These are phyloP conservation scores for Hippoglossus hippoglossus DNA, from an alignment of 2,797 vertebrate genomes.

Conservation along the genomic window DNA sequence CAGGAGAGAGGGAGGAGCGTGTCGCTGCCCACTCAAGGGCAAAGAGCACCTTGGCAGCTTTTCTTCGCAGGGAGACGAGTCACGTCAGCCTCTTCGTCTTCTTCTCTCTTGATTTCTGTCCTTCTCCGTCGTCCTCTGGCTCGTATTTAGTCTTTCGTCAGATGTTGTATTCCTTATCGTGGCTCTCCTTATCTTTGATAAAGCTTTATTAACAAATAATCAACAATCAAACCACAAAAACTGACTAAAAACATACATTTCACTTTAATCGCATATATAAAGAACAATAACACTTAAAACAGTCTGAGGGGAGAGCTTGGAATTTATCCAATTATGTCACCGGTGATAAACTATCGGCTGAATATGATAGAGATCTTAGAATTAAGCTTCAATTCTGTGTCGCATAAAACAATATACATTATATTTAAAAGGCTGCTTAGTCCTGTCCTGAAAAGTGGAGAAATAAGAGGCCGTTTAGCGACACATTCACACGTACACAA, in stretches of 20 bases:
- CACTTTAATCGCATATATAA: not conserved
- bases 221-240: no score
- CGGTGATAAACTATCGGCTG: no score
- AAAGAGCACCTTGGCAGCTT: conserved; percentile 72
- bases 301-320: no score
- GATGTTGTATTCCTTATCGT: not conserved
- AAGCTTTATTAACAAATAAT: no score
- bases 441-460: no score
- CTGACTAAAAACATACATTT: no score
- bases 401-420: no score
- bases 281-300: not conserved
- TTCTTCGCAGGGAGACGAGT: conserved; percentile 35
- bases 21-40: conserved; percentile 71
- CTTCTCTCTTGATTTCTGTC: not conserved
- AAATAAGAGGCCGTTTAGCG: not conserved
- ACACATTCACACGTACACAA: not conserved
- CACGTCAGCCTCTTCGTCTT: conserved; percentile 29
- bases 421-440: no score
- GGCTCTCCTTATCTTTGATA: not conserved
- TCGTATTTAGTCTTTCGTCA: conserved; percentile 19
- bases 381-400: no score
- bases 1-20: conserved; percentile 42
- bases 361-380: no score
- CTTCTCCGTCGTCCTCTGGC: conserved; percentile 3
- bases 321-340: no score